Percentiles rank a stretch among this genome's conserved stretches.
Evolutionary conservation across 2,888 invertebrate species (phyloP).

Genomic region (Xanthorhoe spadicearia): DNA sequence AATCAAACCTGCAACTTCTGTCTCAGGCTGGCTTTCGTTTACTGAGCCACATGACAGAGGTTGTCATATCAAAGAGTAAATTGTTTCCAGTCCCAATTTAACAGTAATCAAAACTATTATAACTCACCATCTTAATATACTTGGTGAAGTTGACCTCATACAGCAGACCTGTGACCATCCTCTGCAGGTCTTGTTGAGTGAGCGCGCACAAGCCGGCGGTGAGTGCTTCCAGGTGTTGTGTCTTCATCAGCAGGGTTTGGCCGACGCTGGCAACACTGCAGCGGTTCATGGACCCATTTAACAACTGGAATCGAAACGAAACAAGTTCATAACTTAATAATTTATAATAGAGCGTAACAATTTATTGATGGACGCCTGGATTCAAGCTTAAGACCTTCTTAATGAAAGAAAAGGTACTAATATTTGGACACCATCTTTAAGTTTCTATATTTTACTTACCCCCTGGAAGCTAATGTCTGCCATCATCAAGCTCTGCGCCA

Average conservation of each 20-base stretch:
- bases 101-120: too few relatives aligned
- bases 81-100: too few relatives aligned
- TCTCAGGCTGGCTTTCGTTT: too few relatives aligned
- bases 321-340: too few relatives aligned
- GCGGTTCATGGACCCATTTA: constrained; percentile 62
- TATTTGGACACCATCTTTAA: too few relatives aligned
- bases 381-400: too few relatives aligned
- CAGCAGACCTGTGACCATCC: constrained; percentile 72
- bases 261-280: constrained; percentile 59
- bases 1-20: too few relatives aligned
- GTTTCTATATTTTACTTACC: constrained; percentile 75
- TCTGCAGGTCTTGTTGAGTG: constrained; percentile 67
- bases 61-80: too few relatives aligned
- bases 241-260: constrained; percentile 49
- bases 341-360: too few relatives aligned
- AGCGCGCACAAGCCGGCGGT: constrained; percentile 72
- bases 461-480: constrained; percentile 80
- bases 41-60: too few relatives aligned
- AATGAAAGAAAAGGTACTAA: too few relatives aligned
- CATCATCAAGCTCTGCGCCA: constrained; percentile 72
- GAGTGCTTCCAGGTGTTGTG: constrained; percentile 60
- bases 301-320: constrained; percentile 59
- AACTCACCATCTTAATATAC: constrained; percentile 79
- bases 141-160: constrained; percentile 80
- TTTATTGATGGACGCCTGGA: too few relatives aligned